Percentiles rank a stretch among this genome's conserved stretches.
Evolutionary conservation across 2,797 vertebrate species (phyloP).

Genomic region (Spatula versicolor): DNA sequence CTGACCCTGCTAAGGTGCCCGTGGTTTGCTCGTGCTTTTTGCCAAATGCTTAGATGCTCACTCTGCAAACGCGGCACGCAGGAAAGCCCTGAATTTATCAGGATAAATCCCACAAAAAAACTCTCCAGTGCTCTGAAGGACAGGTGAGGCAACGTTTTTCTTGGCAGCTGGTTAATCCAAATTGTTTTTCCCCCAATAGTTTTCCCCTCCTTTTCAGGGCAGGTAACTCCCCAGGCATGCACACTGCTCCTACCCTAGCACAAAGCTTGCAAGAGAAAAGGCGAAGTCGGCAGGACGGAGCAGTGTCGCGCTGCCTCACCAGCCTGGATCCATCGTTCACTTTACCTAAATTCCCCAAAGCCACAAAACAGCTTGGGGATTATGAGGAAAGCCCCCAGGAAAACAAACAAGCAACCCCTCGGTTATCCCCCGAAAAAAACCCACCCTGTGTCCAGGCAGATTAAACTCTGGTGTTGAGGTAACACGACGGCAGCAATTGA

Average conservation of each 20-base stretch:
- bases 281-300: background rate
- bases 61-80: accelerated
- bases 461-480: background rate
- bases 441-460: background rate
- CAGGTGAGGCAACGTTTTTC: background rate
- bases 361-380: background rate
- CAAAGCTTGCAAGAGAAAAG: background rate
- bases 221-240: background rate
- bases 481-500: accelerated
- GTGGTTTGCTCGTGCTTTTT: accelerated
- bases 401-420: background rate
- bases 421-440: accelerated
- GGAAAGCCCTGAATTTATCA: accelerated
- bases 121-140: accelerated
- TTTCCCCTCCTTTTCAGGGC: background rate
- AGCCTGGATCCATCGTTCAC: background rate
- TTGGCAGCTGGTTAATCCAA: background rate
- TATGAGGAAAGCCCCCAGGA: background rate
- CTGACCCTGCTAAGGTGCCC: accelerated
- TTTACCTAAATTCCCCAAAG: background rate
- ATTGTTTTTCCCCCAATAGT: background rate
- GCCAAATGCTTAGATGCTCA: accelerated
- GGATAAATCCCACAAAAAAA: background rate
- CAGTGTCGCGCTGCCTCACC: background rate
- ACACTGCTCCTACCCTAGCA: background rate